phyloP scores from a whole-genome alignment of 2,113 vertebrate genomes.

The Tragelaphus buxtoni region DNA sequence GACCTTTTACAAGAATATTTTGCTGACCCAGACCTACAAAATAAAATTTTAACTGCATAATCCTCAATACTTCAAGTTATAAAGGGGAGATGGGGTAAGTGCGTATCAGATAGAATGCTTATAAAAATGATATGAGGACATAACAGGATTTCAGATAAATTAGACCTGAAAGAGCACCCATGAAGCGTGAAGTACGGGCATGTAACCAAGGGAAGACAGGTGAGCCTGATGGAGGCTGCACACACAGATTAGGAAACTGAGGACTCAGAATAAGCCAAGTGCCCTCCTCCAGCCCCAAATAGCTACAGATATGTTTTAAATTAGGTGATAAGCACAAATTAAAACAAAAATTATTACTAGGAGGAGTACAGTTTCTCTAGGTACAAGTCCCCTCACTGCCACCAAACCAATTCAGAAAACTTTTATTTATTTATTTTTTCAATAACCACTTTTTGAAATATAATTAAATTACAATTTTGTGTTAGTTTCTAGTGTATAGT shows the following conservation, averaged over 20 bases:
- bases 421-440: neutral
- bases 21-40: neutral
- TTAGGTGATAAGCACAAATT: neutral
- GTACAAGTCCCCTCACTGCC: neutral
- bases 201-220: neutral
- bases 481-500: neutral
- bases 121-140: neutral
- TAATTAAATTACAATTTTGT: neutral
- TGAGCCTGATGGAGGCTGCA: neutral
- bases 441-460: neutral
- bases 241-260: neutral
- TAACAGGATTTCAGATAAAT: neutral
- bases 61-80: neutral
- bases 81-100: neutral
- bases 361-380: neutral
- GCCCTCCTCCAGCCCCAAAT: neutral
- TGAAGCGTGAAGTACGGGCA: neutral
- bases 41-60: neutral
- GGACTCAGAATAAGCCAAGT: neutral
- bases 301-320: neutral
- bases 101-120: neutral
- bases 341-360: neutral
- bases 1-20: neutral
- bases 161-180: neutral
- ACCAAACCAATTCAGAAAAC: neutral